Conservation (phyloP, 2,113 vertebrate species). For the Poeciliopsis retropinna region DNA sequence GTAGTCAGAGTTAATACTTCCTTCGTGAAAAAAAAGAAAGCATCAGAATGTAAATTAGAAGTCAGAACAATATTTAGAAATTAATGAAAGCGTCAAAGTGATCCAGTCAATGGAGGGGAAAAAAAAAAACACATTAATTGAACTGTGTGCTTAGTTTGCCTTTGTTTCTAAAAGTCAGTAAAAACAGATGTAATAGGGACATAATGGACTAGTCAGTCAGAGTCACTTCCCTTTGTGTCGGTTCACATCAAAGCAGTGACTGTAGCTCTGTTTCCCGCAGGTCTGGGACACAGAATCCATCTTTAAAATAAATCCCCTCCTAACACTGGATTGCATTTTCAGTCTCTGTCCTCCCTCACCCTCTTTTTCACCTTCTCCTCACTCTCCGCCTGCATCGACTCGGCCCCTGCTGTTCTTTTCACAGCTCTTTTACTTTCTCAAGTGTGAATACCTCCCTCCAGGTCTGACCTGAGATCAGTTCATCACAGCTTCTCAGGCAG, state of each 20-base stretch:
- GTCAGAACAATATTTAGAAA: conserved; percentile 9
- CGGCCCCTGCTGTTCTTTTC: background rate
- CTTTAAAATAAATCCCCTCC: conserved; percentile 45
- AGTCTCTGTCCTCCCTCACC: conserved; percentile 21
- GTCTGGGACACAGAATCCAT: conserved; percentile 19
- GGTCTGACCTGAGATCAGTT: conserved; percentile 2
- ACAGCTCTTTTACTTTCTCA: conserved; percentile 13
- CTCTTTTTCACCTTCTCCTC: conserved; percentile 23
- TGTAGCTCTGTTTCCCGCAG: conserved; percentile 24
- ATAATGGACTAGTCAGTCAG: conserved; percentile 16
- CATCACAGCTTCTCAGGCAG: conserved; percentile 9
- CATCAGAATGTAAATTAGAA: background rate
- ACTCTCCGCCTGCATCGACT: background rate
- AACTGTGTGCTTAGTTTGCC: conserved; percentile 11
- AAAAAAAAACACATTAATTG: too few relatives aligned
- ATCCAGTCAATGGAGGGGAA: background rate
- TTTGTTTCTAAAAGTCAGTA: background rate
- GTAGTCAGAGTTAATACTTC: background rate
- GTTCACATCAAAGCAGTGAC: conserved; percentile 42
- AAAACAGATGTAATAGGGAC: conserved; percentile 4
- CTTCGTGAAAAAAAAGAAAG: background rate
- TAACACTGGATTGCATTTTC: conserved; percentile 38
- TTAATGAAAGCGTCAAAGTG: background rate
- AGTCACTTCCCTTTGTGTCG: conserved; percentile 29
- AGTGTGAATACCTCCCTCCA: background rate